Base-by-base conservation (phyloP, 23 tunicate genomes). In the Styela plicata region DNA sequence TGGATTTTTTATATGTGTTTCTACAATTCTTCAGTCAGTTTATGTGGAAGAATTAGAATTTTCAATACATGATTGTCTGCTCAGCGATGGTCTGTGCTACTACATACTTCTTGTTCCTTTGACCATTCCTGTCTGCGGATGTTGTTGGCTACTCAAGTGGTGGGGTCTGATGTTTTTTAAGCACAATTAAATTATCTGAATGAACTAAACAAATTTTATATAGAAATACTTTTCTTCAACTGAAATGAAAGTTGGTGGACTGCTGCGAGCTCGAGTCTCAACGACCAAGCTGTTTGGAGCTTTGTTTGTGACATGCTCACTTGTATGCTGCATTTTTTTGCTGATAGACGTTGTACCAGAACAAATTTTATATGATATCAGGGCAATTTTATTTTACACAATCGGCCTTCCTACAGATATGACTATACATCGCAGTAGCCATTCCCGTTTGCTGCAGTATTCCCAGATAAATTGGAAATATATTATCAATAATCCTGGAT, bases 141-240 rank as follows among this genome's bases (percentile, higher is more conserved):
- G 79, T 67, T 89, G 68, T 32, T 37, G 88, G 69, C 73, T 89
- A 24, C 61, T 89, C 31, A 89, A 80, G 31, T 89, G 94, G 94
- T 27, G 79, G 44, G 94, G 94, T 36, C 36, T 89, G 0, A 89
- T 89, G 94, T 84, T 78, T 57, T 89, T 89, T 30, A 76, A 76
- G 37, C 81, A 76, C 64, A 76, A 76, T 29, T 76, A 27, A 76
- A 33, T 66, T 28, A 25, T 10, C 7, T 5, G 7, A 7, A 17
- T 66, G 31, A 5, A 26, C 7, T 5, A 66, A 61, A 61, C 20
- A 61, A 19, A 21, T 21, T 19, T 21, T 61, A 21, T 61, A 19
- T 61, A 19, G 64, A 19, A 19, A 19, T 61, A 21, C 64, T 19
- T 61, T 21, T 26, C 17, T 25, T 25, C 71, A 66, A 66, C 71